A percentile compares a stretch with the other conserved stretches of the same genome.
phyloP scores from a whole-genome alignment of 2,113 vertebrate genomes.

The Dipodomys stephensi region DNA sequence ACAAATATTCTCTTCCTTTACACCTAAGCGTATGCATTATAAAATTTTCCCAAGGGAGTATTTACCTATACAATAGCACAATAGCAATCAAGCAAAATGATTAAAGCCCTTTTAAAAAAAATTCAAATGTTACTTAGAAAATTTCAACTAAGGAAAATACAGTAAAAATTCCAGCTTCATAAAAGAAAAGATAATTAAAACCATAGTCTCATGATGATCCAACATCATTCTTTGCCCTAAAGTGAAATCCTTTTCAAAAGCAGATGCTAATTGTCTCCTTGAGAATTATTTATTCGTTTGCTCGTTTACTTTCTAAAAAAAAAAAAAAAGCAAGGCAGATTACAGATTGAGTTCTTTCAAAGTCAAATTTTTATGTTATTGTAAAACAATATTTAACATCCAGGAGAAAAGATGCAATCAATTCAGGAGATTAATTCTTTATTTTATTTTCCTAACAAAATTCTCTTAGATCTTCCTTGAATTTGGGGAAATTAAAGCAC shows the following conservation, averaged over 20 bases:
- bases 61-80: conserved; percentile 32
- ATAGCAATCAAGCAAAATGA: not conserved
- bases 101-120: not conserved
- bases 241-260: not conserved
- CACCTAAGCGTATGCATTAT: not conserved
- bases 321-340: conserved; percentile 7
- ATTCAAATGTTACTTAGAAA: not conserved
- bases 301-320: no score
- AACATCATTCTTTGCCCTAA: not conserved
- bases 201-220: not conserved
- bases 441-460: conserved; percentile 27
- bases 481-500: conserved; percentile 4
- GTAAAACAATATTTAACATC: not conserved
- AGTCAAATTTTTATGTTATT: conserved; percentile 19
- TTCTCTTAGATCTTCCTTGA: not conserved
- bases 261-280: not conserved
- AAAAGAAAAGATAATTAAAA: not conserved
- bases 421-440: not conserved
- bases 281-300: no score
- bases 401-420: not conserved
- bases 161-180: not conserved
- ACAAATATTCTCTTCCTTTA: not conserved
- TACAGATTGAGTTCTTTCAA: not conserved
- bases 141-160: conserved; percentile 36
- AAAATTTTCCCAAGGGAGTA: not conserved